Evolutionary conservation across 2,113 vertebrate genomes (phyloP).

Genomic region (Perca fluviatilis): DNA sequence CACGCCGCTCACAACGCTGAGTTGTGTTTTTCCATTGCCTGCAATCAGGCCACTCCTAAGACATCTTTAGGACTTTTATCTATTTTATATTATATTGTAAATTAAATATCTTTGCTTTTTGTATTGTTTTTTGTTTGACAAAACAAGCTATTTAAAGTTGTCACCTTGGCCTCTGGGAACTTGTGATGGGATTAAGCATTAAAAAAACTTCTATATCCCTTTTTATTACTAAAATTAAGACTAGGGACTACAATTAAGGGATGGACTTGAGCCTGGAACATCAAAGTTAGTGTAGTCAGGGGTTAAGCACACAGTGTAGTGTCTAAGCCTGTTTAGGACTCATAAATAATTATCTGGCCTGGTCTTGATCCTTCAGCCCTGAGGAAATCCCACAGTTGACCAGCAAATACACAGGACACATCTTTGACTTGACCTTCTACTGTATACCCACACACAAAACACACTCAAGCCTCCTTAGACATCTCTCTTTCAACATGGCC

Average conservation of each 20-base stretch:
- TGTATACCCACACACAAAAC: slow-evolving; percentile 49
- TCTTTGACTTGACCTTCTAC: slow-evolving; percentile 66
- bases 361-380: slow-evolving; percentile 63
- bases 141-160: neutral
- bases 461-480: slow-evolving; percentile 41
- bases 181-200: neutral
- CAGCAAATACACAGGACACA: slow-evolving; percentile 53
- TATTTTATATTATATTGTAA: neutral
- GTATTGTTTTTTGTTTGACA: neutral
- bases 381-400: slow-evolving; percentile 68
- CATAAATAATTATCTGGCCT: slow-evolving; percentile 65
- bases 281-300: slow-evolving; percentile 21
- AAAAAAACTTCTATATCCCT: neutral
- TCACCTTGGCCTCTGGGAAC: neutral
- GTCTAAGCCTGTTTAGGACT: slow-evolving; percentile 51
- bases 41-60: neutral
- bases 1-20: too few species aligned
- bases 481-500: slow-evolving; percentile 57
- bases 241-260: neutral
- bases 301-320: slow-evolving; percentile 31
- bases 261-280: slow-evolving; percentile 20
- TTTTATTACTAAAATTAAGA: neutral
- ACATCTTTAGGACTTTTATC: neutral
- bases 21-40: neutral
- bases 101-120: neutral